A percentile compares a stretch with the other conserved stretches of the same genome.
Evolutionary conservation across 2,797 vertebrate genomes (phyloP).

Genomic region (Phalanger gymnotis): DNA sequence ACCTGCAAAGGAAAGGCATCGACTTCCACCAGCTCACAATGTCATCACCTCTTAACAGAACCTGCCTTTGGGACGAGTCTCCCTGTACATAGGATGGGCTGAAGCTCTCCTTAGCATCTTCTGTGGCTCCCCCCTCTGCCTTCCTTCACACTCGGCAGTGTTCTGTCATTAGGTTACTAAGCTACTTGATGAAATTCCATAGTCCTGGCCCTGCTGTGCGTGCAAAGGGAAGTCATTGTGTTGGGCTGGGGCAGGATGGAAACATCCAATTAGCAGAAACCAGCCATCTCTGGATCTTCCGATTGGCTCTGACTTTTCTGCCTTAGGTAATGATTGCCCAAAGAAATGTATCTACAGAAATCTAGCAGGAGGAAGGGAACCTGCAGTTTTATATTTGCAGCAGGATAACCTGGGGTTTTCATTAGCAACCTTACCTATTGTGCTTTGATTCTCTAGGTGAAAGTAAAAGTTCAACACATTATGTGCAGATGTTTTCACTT

Average conservation of each 20-base stretch:
- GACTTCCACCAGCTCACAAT: not conserved
- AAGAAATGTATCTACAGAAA: conserved; percentile 19
- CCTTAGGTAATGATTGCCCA: conserved; percentile 30
- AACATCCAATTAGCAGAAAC: not conserved
- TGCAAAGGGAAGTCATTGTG: not conserved
- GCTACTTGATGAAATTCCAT: not conserved
- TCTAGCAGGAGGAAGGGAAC: conserved; percentile 20
- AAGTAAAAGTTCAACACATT: conserved; percentile 32
- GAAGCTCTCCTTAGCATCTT: conserved; percentile 3
- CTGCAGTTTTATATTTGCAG: conserved; percentile 21
- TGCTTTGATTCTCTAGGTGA: not conserved
- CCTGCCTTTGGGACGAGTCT: conserved; percentile 3
- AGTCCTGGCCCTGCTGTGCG: too few relatives aligned
- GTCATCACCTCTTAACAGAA: conserved; percentile 2
- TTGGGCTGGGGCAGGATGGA: not conserved
- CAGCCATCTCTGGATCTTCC: not conserved
- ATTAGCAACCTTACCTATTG: not conserved
- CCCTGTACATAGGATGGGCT: not conserved
- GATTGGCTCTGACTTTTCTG: conserved; percentile 26
- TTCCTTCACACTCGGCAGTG: not conserved
- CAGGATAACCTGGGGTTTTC: conserved; percentile 33
- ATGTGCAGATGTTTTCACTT: conserved; percentile 54
- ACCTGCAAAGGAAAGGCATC: conserved; percentile 3
- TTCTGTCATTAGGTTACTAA: conserved; percentile 5
- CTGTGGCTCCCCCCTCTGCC: not conserved